Evolutionary conservation across 2,797 vertebrate genomes (phyloP).

Genomic region (Nyctalus aviator): DNA sequence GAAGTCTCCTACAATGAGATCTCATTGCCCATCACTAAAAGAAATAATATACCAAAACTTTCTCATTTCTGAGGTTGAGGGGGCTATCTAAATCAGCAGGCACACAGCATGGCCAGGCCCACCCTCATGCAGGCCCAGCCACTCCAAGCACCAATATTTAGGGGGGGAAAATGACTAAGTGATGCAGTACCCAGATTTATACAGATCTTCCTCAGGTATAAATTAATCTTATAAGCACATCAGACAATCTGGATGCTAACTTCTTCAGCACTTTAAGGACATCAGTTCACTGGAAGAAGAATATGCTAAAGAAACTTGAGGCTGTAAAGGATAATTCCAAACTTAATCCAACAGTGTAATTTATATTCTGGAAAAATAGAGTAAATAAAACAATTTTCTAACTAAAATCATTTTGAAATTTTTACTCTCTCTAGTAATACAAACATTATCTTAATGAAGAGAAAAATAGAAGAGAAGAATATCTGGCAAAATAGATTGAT

Average conservation of each 20-base stretch:
- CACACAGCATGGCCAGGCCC: too few relatives aligned
- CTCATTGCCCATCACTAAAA: not conserved
- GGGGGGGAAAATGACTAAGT: not conserved
- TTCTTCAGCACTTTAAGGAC: not conserved
- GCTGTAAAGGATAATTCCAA: not conserved
- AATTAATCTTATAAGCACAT: not conserved
- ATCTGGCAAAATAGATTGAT: not conserved
- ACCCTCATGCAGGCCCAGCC: too few relatives aligned
- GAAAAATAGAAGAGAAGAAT: not conserved
- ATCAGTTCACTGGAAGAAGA: not conserved
- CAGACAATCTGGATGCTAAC: not conserved
- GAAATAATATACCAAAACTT: not conserved
- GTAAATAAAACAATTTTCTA: not conserved
- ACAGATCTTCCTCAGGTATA: not conserved
- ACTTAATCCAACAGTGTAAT: not conserved
- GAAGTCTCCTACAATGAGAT: not conserved
- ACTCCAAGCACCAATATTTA: too few relatives aligned
- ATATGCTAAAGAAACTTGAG: not conserved
- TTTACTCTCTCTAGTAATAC: not conserved
- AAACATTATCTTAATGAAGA: not conserved
- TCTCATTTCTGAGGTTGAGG: not conserved
- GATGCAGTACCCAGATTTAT: not conserved
- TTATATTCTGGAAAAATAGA: not conserved
- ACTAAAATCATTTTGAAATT: conserved; percentile 37
- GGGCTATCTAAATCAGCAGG: not conserved